These are phyloP conservation scores for Cylindroiulus punctatus DNA, from an alignment of 2,888 invertebrate genomes.

Conservation along the genomic window DNA sequence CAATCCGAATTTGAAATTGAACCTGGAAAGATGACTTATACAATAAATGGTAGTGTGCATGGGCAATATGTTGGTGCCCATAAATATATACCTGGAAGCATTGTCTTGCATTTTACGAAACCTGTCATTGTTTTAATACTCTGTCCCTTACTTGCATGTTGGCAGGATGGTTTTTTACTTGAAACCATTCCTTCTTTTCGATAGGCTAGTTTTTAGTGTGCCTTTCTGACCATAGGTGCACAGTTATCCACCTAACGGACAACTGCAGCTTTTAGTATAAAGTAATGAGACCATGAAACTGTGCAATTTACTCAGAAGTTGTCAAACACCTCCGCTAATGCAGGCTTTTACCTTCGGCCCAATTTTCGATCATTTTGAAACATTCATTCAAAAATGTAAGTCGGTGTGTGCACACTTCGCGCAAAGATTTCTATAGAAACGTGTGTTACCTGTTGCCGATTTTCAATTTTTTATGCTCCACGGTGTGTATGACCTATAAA, in stretches of 20 bases:
- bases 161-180: neutral
- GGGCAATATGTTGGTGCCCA: too few species aligned
- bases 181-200: neutral
- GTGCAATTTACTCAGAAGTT: neutral
- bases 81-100: too few species aligned
- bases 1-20: too few species aligned
- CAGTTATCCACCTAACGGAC: neutral
- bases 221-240: neutral
- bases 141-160: too few species aligned
- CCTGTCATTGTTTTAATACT: too few species aligned
- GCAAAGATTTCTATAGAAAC: neutral
- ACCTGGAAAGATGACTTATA: too few species aligned
- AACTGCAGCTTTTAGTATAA: neutral
- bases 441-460: conserved; percentile 1
- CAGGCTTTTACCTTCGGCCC: conserved; percentile 47
- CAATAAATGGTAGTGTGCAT: too few species aligned
- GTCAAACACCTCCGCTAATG: conserved; percentile 14
- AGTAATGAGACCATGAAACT: conserved; percentile 37
- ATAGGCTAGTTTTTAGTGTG: neutral
- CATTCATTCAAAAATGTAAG: conserved; percentile 13
- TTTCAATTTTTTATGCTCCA: neutral
- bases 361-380: conserved; percentile 36
- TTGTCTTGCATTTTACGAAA: too few species aligned
- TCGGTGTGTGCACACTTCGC: neutral
- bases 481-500: neutral